These are phyloP conservation scores for Smithornis capensis DNA, from an alignment of 2,113 vertebrate species.

Conservation along the genomic window DNA sequence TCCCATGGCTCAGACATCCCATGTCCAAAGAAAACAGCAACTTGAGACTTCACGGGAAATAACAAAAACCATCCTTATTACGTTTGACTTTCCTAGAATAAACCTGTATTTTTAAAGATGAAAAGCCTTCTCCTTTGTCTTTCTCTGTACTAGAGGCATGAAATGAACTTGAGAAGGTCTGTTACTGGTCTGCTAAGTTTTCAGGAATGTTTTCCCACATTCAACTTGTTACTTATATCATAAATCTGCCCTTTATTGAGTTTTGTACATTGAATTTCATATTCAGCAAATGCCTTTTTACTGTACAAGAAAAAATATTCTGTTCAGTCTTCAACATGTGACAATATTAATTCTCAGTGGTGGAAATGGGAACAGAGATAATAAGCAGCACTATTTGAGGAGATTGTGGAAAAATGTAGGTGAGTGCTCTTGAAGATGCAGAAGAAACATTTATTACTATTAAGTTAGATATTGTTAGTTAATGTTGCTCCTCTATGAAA, in stretches of 20 bases:
- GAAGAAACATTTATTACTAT: neutral
- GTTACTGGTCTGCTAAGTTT: neutral
- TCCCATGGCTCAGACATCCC: neutral
- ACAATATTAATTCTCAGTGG: neutral
- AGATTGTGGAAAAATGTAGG: neutral
- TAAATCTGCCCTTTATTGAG: neutral
- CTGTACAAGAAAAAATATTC: neutral
- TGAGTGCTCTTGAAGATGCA: neutral
- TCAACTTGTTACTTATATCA: neutral
- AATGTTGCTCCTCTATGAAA: neutral
- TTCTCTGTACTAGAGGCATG: neutral
- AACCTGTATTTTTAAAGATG: neutral
- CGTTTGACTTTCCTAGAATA: neutral
- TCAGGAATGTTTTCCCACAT: neutral
- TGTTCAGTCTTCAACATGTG: neutral
- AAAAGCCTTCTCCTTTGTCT: neutral
- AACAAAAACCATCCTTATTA: neutral
- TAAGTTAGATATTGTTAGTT: neutral
- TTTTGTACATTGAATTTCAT: neutral
- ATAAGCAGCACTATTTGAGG: neutral
- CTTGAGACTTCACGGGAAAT: neutral
- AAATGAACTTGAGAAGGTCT: neutral
- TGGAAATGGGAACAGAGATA: neutral
- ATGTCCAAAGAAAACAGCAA: rapidly evolving
- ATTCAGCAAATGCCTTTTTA: neutral